Conservation (phyloP, 1,140 invertebrate genomes). For the Bombus impatiens region DNA sequence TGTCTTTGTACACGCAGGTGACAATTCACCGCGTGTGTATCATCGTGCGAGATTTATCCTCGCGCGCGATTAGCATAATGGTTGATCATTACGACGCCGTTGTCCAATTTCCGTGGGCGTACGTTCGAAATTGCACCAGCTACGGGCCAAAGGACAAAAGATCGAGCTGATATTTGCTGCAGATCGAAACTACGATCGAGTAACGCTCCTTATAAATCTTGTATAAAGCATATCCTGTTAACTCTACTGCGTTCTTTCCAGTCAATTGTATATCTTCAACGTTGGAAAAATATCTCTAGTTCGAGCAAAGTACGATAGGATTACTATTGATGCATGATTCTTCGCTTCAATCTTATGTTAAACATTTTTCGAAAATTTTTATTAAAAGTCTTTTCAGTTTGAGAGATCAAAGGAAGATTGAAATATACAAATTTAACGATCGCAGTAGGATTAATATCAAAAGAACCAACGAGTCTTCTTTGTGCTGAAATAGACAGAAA, state of each 20-base stretch:
- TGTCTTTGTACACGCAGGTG: conserved; percentile 58
- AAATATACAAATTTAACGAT: too few relatives aligned
- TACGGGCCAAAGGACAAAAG: conserved; percentile 8
- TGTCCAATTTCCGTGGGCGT: conserved; percentile 65
- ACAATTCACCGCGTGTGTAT: conserved; percentile 63
- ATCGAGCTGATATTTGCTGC: neutral
- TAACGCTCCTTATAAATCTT: neutral
- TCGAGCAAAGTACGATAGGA: neutral
- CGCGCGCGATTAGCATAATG: conserved; percentile 64
- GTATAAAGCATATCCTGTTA: neutral
- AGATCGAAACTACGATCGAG: neutral
- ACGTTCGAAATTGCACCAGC: conserved; percentile 51
- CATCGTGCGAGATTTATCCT: conserved; percentile 55
- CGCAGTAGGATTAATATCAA: neutral
- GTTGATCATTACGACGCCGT: conserved; percentile 59
- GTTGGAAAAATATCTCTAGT: neutral
- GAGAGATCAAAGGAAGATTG: too few relatives aligned
- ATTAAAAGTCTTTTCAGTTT: neutral
- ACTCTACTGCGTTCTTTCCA: too few relatives aligned
- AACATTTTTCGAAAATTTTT: neutral
- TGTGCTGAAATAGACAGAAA: fast-evolving
- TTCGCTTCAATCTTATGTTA: neutral
- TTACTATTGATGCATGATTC: too few relatives aligned
- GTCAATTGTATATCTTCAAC: neutral
- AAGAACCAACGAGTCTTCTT: too few relatives aligned